A percentile compares a stretch with the other conserved stretches of the same genome.
phyloP scores from a whole-genome alignment of 1,140 invertebrate species.

The Papilio dardanus region DNA sequence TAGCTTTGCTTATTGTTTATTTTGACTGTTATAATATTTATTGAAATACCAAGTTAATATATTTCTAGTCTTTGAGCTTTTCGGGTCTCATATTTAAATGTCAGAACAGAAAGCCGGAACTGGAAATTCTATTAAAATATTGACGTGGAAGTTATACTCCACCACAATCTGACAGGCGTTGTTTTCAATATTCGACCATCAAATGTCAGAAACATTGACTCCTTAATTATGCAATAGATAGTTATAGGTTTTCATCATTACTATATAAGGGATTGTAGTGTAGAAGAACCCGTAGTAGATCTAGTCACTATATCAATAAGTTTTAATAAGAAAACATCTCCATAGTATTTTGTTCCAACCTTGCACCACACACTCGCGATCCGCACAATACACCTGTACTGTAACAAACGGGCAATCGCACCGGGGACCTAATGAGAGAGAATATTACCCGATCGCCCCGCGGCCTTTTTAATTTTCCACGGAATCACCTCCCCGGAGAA shows the following conservation, averaged over 20 bases:
- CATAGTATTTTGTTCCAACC: conserved; percentile 1
- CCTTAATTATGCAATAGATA: too few species aligned
- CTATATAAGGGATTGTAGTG: too few species aligned
- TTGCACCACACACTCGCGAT: conserved; percentile 34
- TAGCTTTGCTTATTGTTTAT: conserved; percentile 57
- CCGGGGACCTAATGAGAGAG: conserved; percentile 57
- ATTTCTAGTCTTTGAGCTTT: not conserved
- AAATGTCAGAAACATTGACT: too few species aligned
- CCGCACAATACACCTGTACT: conserved; percentile 67
- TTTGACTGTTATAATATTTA: conserved; percentile 38
- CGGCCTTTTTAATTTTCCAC: conserved; percentile 77
- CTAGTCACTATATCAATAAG: too few species aligned
- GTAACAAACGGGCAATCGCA: conserved; percentile 62
- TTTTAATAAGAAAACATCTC: conserved; percentile 46
- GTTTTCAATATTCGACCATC: too few species aligned
- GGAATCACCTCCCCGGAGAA: conserved; percentile 59
- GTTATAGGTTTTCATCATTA: too few species aligned
- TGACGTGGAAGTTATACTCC: too few species aligned
- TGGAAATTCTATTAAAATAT: too few species aligned
- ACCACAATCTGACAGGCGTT: too few species aligned
- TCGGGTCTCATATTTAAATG: too few species aligned
- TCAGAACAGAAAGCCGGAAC: too few species aligned
- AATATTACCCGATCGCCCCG: conserved; percentile 74
- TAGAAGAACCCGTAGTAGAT: too few species aligned
- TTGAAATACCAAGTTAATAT: conserved; percentile 8